phyloP scores from a whole-genome alignment of 2,888 invertebrate species.

The Drepana falcataria region DNA sequence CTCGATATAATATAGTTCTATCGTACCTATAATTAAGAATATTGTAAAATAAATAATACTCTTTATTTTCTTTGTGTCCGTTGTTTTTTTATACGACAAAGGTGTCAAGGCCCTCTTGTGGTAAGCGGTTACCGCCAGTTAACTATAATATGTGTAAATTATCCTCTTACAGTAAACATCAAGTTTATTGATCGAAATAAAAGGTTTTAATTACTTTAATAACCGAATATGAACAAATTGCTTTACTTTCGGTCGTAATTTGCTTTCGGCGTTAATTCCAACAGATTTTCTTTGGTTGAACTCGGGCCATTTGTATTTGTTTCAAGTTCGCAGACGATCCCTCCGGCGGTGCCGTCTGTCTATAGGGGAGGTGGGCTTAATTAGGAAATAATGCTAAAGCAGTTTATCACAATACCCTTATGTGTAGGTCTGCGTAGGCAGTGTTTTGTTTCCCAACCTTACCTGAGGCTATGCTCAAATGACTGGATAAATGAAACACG shows the following conservation, averaged over 20 bases:
- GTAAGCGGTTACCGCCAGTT: too few species aligned
- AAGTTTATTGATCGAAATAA: too few species aligned
- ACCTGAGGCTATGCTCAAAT: conserved; percentile 6
- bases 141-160: too few species aligned
- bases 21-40: too few species aligned
- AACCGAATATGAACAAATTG: neutral
- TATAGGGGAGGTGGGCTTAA: conserved; percentile 68
- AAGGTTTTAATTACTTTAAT: too few species aligned
- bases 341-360: conserved; percentile 49
- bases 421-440: conserved; percentile 22
- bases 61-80: too few species aligned
- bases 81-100: too few species aligned
- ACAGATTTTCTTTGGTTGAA: conserved; percentile 55
- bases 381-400: conserved; percentile 75
- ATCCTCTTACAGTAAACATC: too few species aligned
- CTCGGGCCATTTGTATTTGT: conserved; percentile 52
- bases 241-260: conserved; percentile 35
- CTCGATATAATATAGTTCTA: too few species aligned
- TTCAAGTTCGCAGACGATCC: conserved; percentile 53
- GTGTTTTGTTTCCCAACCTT: conserved; percentile 42
- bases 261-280: conserved; percentile 53
- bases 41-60: too few species aligned
- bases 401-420: conserved; percentile 71
- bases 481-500: neutral
- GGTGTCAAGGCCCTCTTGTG: too few species aligned